Evolutionary conservation across 2,888 invertebrate species (phyloP), one percentile per base, ranked within the genome.

Genomic region (Xanthorhoe spadicearia): DNA sequence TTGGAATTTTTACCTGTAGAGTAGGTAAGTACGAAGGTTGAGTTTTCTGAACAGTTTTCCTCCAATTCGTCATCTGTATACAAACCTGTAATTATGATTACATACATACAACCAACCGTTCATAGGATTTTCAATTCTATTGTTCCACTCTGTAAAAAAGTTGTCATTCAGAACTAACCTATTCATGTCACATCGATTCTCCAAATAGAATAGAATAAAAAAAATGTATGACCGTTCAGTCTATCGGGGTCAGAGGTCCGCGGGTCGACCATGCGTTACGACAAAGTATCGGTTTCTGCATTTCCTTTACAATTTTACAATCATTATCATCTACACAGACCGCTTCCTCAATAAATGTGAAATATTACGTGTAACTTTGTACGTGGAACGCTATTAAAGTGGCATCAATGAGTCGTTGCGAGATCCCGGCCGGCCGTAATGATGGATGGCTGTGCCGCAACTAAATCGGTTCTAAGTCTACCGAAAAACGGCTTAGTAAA

Each of bases 261-360:
- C 52, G n/a, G 38, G 32, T 46, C 64, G 55, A 46, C 43, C 53
- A 53, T 35, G 52, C 51, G 56, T 50, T 64, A 54, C 64, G 59
- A 57, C 54, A 46, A 66, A 55, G 23, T 57, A 53, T 53, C 19
- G 57, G 35, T 43, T 59, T 58, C 58, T 50, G 54, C 57, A 50
- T 55, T 55, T 59, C 66, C 66, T 59, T 59, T 38, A 48, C 28
- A 63, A 58, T 57, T 63, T 62, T 58, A 54, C 50, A 58, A 52
- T 62, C 43, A 58, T 38, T 65, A 67, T 60, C 38, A 43, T 2
- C 17, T 17, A 69, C 70, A 46, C 19, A 35, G 55, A 28, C 54
- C 56, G 54, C 53, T 70, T 69, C 69, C 69, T 46, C 54, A 65
- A 62, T 68, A 57, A 68, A 67, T 65, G 59, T 55, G 57, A 48